Evolutionary conservation across 2,113 vertebrate species (phyloP).

Genomic region (Upupa epops): DNA sequence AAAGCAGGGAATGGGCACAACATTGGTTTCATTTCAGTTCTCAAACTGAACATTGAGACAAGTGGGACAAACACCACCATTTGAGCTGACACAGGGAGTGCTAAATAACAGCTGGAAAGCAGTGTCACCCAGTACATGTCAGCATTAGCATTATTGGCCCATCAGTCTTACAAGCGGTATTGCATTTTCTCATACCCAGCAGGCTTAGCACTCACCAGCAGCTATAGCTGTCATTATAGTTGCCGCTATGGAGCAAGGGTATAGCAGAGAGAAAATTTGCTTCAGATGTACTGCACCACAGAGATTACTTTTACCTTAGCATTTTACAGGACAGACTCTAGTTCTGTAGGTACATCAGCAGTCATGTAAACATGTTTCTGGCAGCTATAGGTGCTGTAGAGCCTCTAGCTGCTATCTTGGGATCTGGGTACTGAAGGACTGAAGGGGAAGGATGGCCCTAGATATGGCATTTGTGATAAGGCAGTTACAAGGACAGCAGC

Average conservation of each 20-base stretch:
- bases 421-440: not conserved
- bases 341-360: not conserved
- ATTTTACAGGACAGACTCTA: not conserved
- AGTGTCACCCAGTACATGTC: not conserved
- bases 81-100: accelerated
- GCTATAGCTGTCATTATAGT: not conserved
- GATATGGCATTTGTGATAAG: slow-evolving; percentile 9
- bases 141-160: not conserved
- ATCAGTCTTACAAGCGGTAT: not conserved
- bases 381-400: not conserved
- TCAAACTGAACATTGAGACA: not conserved
- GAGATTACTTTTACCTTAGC: not conserved
- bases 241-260: not conserved
- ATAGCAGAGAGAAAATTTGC: not conserved
- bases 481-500: not conserved
- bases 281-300: not conserved
- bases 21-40: not conserved
- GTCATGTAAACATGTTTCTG: not conserved
- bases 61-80: not conserved
- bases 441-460: not conserved
- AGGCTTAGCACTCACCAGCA: not conserved
- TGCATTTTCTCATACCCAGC: not conserved
- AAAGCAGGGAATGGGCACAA: not conserved
- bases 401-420: not conserved
- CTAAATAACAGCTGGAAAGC: not conserved